Evolutionary conservation across 2,113 vertebrate genomes (phyloP), one percentile per base, ranked within the genome.

Genomic region (Pogona vitticeps): DNA sequence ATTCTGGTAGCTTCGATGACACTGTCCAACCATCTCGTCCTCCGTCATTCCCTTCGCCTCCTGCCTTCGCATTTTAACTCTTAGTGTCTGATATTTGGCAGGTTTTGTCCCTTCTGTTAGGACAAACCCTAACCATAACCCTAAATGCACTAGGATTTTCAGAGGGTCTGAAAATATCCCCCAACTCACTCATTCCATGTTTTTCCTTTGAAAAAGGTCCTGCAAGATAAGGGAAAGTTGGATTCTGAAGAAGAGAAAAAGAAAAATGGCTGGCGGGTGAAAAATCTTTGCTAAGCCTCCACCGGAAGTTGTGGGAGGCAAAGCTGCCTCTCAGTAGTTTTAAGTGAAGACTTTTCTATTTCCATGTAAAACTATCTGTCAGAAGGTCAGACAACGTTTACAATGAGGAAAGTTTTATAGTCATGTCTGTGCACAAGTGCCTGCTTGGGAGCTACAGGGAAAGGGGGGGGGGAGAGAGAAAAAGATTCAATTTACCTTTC

Each of bases 401-500:
- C 93, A 95, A 94, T 86, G 84, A 94, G 89, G 89, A 87, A 93
- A 93, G 90, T 93, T 91, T 92, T 92, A 90, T 91, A 38, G 88
- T 90, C 94, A 94, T 14, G 86, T 80, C 81, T 84, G 86, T 91
- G 92, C 95, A 56, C 42, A 89, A 92, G 90, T 89, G 89, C 88
- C 92, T 93, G 91, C 93, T 94, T 93, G 81, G 91, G 93, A 94
- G 92, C 92, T 77, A 73, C 88, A 88, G 28, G 65, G 21, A 9
- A 2, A 23, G 38, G 15, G 36, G 56, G 26, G 68, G 65, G 70
- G 91, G 94, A 95, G n/a, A n/a, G n/a, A n/a, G n/a, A n/a, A n/a
- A n/a, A n/a, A 94, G 93, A 97, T 97, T 97, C 96, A 96, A 98
- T 98, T 98, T 98, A 98, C 96, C 95, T 94, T 95, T 93, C 92